Conservation (phyloP, 2,113 vertebrate species). For the Heterotilapia buettikoferi region DNA sequence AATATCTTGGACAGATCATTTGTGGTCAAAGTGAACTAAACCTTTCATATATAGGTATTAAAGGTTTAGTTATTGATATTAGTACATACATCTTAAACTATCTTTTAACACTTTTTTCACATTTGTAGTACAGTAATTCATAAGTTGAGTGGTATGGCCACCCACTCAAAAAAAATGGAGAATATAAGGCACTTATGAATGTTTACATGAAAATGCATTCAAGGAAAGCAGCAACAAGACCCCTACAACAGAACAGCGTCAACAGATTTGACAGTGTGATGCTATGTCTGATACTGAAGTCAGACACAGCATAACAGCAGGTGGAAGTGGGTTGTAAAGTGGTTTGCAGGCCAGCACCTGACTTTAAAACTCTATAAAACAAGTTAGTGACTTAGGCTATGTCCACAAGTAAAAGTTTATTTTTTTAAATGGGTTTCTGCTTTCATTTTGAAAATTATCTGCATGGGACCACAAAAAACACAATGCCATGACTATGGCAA, state of each 20-base stretch:
- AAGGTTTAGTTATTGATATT: not conserved
- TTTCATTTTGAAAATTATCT: not conserved
- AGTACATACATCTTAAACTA: not conserved
- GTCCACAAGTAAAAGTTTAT: not conserved
- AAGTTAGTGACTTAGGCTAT: not conserved
- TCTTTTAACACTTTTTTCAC: not conserved
- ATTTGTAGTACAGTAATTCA: not conserved
- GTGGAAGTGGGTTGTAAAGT: not conserved
- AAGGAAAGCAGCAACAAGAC: not conserved
- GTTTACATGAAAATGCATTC: not conserved
- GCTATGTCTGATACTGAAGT: not conserved
- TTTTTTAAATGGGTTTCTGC: not conserved
- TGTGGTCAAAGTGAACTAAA: not conserved
- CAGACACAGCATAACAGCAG: not conserved
- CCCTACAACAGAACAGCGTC: not conserved
- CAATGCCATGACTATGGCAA: not conserved
- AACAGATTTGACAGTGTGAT: not conserved
- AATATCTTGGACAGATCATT: not conserved
- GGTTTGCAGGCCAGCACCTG: not conserved
- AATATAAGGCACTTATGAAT: not conserved
- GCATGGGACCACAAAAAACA: not conserved
- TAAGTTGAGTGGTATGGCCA: not conserved
- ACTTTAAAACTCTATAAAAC: not conserved
- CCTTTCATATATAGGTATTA: not conserved
- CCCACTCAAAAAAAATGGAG: not conserved